Evolutionary conservation across 2,888 invertebrate species (phyloP).

Genomic region (Exephanes ischioxanthus): DNA sequence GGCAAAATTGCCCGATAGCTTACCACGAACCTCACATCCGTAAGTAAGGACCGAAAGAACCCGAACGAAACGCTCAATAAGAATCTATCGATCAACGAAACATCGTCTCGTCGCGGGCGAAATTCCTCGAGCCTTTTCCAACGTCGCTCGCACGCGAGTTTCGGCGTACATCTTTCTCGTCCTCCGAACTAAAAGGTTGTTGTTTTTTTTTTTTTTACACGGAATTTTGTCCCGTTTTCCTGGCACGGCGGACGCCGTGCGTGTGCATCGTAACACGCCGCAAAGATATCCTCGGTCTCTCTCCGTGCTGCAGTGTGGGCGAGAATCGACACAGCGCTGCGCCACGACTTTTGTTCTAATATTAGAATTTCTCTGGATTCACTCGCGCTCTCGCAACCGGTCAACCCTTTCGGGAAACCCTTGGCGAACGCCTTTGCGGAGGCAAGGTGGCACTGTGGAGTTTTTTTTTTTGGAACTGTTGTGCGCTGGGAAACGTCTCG

Average conservation of each 20-base stretch:
- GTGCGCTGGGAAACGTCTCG: not conserved
- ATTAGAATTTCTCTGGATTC: slow-evolving; percentile 74
- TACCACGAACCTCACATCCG: not conserved
- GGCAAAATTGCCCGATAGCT: not conserved
- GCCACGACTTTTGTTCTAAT: slow-evolving; percentile 71
- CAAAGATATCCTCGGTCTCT: slow-evolving; percentile 65
- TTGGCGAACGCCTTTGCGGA: not conserved
- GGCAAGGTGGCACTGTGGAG: not conserved
- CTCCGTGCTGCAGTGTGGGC: slow-evolving; percentile 61
- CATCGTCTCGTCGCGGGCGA: not conserved
- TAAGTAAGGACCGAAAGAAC: slow-evolving; percentile 58
- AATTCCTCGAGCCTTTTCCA: no score
- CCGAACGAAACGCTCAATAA: not conserved
- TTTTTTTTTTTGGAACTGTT: not conserved
- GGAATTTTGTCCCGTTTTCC: not conserved
- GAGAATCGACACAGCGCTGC: slow-evolving; percentile 70
- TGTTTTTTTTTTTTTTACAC: not conserved
- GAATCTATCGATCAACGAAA: not conserved
- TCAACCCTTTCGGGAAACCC: slow-evolving; percentile 9
- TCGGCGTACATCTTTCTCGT: no score
- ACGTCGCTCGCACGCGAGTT: no score
- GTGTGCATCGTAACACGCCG: slow-evolving; percentile 72
- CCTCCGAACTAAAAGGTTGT: no score
- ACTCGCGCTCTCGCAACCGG: slow-evolving; percentile 22
- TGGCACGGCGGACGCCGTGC: slow-evolving; percentile 56